Base-by-base conservation (phyloP, 2,888 invertebrate species). In the Trichogramma dendrolimi region DNA sequence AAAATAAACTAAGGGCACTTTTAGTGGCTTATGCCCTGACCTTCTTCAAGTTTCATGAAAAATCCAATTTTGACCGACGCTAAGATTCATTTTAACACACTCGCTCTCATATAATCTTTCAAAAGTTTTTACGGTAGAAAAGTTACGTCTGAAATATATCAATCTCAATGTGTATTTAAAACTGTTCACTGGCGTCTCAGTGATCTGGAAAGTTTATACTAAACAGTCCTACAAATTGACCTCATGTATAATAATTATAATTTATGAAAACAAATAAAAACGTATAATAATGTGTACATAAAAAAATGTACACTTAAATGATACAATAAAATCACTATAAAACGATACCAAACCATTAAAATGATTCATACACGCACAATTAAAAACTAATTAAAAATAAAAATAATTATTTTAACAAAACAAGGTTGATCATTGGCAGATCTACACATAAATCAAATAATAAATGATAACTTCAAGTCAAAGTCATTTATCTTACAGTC, bases 21-120 rank as follows among this genome's bases (percentile, higher is more conserved):
- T 75, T 72, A 75, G 72, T 76, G 76, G 76, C 76, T 71, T 72
- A 75, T 76, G 75, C 76, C 76, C 77, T 73, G 73, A 70, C 71
- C 71, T 76, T 75, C 72, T 73, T 72, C 73, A 70, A 75, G 71
- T 73, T 70, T 75, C 73, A 73, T 83, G 84, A 84, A 85, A 85
- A 84, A 84, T 84, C 81, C 83, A 83, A 83, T 82, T 83, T 83
- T 83, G 83, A 83, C 81, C 81, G 82, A 84, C 83, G 69, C 72
- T 73, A 71, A 83, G 83, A 83, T 83, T 84, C 82, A 82, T 82
- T 82, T 81, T 74, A 80, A 82, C 81, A 83, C 82, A 83, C 27
- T 83, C 82, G 83, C 84, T 84, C 82, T 82, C 83, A 82, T 27
- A 27, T 27, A 81, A 75, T 74, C 72, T 73, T 74, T 74, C 60